Base-by-base conservation (phyloP, 2,888 invertebrate species). In the Caenorhabditis imperialis region DNA sequence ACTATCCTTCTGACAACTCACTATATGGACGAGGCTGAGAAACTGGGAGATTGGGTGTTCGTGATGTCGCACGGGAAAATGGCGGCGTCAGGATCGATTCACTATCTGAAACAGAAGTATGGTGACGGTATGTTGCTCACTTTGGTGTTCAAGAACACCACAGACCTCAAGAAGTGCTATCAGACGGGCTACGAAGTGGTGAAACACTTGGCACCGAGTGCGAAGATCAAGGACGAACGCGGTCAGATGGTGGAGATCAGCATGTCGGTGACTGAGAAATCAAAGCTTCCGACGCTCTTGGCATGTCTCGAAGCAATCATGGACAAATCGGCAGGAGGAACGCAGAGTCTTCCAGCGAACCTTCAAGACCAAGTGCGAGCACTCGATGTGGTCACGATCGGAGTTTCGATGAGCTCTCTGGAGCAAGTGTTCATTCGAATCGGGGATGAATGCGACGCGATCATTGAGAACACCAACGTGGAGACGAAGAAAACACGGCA, bases 1-100 rank as follows among this genome's bases (percentile, higher is more conserved):
- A 83, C 86, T 0, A 83, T 86, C 38, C 77, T 85, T 8, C 54
- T 85, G 57, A 86, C 86, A 2, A 86, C 86, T 1, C 86, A 86
- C 61, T 86, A 85, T 58, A 86, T 87, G 85, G 85, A 87, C 57
- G 86, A 86, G 72, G 86, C 86, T 1, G 86, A 87, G 65, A 57
- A 76, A 12, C 71, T 87, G 18, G 87, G 85, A 8, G 85, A 85
- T 40, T 76, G 84, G 62, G 76, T 85, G 22, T 78, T 75, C 2
- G 84, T 85, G 44, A 85, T 85, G 86, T 82, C 78, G 10, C 82
- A 85, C 16, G 85, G 85, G 47, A 63, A 75, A 14, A 57, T 81
- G 16, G 81, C 77, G n/a, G 81, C 84, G 47, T 81, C 81, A 35
- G 85, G 84, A 33, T 80, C 81, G 1, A 63, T 70, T 23, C 76